Conservation (phyloP, 2,797 vertebrate genomes). For the Erithacus rubecula region DNA sequence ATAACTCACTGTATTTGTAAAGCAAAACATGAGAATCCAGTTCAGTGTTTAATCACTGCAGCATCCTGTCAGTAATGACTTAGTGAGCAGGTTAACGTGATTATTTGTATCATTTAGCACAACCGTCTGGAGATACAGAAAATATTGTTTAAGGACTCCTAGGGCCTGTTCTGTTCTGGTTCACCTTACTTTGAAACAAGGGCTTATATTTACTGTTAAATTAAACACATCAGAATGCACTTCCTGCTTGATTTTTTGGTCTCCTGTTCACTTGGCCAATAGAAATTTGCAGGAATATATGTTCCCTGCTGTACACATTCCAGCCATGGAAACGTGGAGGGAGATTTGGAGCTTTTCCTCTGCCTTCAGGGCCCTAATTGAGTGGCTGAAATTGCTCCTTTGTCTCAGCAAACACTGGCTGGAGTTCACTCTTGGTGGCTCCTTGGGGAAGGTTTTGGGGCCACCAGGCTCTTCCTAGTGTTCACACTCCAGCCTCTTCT, state of each 20-base stretch:
- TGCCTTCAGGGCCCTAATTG: not conserved
- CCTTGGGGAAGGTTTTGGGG: not conserved
- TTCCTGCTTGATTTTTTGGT: not conserved
- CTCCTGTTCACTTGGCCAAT: not conserved
- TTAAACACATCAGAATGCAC: not conserved
- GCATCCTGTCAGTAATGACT: not conserved
- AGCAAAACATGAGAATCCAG: not conserved
- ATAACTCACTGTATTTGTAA: not conserved
- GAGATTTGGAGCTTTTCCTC: not conserved
- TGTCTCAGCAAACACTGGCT: not conserved
- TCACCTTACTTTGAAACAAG: not conserved
- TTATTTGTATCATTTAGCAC: constrained; percentile 21
- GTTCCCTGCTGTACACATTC: not conserved
- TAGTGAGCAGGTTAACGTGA: not conserved
- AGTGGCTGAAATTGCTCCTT: not conserved
- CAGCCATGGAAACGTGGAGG: not conserved
- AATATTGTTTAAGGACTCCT: not conserved
- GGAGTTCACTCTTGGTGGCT: not conserved
- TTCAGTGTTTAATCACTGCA: not conserved
- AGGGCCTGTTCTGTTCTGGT: not conserved
- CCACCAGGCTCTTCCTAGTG: not conserved
- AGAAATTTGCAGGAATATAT: not conserved
- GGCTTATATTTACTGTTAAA: not conserved
- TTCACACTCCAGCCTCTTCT: not conserved
- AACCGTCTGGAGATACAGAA: not conserved